Conservation (phyloP, 35 echinoderm and acorn worm species). For the Ophioderma brevispina region DNA sequence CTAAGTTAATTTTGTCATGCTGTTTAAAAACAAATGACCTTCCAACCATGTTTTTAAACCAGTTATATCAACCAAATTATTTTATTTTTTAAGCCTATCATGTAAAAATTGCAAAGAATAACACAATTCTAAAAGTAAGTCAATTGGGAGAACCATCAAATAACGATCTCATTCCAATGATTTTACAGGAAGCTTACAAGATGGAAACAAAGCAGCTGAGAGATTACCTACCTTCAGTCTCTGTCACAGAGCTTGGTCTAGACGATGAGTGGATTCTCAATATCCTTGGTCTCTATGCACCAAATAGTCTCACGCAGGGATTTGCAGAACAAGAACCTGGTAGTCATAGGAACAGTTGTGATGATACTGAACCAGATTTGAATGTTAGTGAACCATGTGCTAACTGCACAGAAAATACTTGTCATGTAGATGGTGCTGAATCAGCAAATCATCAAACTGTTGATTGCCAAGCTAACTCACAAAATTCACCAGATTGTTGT, state of each 20-base stretch:
- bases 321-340: not conserved
- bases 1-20: no score
- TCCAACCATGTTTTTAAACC: no score
- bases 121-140: not conserved
- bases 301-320: slow-evolving; percentile 8
- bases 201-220: slow-evolving; percentile 43
- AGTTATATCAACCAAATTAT: no score
- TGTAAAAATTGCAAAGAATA: not conserved
- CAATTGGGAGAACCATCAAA: no score
- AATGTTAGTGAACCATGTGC: not conserved
- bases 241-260: slow-evolving; percentile 41
- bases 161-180: not conserved
- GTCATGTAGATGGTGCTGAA: not conserved
- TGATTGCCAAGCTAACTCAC: no score
- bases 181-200: slow-evolving; percentile 58
- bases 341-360: not conserved
- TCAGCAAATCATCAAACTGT: not conserved
- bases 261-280: slow-evolving; percentile 80
- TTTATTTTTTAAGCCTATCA: not conserved
- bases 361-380: not conserved
- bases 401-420: not conserved
- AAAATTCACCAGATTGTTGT: no score
- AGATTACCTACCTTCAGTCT: slow-evolving; percentile 30
- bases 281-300: slow-evolving; percentile 66
- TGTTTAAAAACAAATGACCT: no score